Conservation (phyloP, 2,888 invertebrate species). For the Lasius platythorax region DNA sequence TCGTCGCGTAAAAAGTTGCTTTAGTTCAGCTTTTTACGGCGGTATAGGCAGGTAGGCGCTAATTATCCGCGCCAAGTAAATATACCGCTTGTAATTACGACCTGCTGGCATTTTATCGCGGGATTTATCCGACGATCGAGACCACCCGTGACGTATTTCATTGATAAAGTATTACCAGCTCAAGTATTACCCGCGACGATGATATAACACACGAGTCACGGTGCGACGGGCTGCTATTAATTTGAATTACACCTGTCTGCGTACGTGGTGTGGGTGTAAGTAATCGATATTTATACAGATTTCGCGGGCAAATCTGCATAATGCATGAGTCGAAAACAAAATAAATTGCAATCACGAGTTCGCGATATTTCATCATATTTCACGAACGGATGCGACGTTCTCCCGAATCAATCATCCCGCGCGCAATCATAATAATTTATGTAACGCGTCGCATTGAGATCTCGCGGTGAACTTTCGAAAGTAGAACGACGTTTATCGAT, state of each 20-base stretch:
- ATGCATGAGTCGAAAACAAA: constrained; percentile 8
- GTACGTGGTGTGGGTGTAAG: not conserved
- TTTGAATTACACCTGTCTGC: not conserved
- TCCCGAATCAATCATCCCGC: constrained; percentile 20
- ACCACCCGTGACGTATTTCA: not conserved
- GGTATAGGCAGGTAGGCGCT: not conserved
- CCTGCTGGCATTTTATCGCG: not conserved
- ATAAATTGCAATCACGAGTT: constrained; percentile 11
- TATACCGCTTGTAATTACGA: constrained; percentile 18
- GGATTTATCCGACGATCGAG: constrained; percentile 4
- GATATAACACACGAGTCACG: not conserved
- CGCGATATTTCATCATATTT: not conserved
- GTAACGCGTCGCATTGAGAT: constrained; percentile 25
- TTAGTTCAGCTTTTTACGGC: constrained; percentile 21
- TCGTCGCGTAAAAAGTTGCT: constrained; percentile 23
- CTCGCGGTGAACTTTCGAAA: constrained; percentile 41
- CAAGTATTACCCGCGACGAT: not conserved
- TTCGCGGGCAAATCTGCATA: constrained; percentile 14
- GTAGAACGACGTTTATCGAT: constrained; percentile 48
- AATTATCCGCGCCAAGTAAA: not conserved
- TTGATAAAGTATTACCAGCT: not conserved
- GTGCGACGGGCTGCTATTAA: not conserved
- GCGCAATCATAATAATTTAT: constrained; percentile 22
- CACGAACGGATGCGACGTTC: not conserved
- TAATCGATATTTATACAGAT: constrained; percentile 25